Percentiles rank a stretch among this genome's conserved stretches.
These are phyloP conservation scores for Pseudorectes ferrugineus DNA, from an alignment of 2,113 vertebrate species.

Conservation along the genomic window DNA sequence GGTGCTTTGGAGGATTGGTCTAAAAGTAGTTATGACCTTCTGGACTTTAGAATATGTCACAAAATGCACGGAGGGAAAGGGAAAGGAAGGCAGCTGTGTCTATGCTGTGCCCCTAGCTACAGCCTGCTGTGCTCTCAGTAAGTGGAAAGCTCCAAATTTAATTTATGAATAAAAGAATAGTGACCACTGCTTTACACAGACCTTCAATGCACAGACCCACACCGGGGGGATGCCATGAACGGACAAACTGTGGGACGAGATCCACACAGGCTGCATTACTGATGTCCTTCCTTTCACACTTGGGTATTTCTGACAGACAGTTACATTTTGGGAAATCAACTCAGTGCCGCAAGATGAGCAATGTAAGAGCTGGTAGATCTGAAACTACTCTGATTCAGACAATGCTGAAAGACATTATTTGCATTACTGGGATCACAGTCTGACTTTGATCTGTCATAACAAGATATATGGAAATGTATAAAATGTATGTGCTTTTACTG, in stretches of 20 bases:
- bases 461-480: neutral
- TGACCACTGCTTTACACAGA: neutral
- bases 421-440: neutral
- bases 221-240: rapidly evolving
- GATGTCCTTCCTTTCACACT: neutral
- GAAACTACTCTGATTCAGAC: neutral
- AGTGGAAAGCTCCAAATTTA: neutral
- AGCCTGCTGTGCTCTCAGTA: neutral
- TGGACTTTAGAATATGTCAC: neutral
- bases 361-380: neutral
- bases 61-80: neutral
- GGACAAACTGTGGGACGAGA: rapidly evolving
- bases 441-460: neutral
- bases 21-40: neutral
- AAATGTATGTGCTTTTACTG: neutral
- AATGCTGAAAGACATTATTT: neutral
- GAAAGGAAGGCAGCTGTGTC: neutral
- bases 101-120: neutral
- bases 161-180: neutral
- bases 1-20: neutral
- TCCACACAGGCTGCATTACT: neutral
- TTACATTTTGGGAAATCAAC: neutral
- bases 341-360: neutral
- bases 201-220: neutral
- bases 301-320: neutral